Conservation (phyloP, 2,797 vertebrate genomes). For the Fundulus diaphanus region DNA sequence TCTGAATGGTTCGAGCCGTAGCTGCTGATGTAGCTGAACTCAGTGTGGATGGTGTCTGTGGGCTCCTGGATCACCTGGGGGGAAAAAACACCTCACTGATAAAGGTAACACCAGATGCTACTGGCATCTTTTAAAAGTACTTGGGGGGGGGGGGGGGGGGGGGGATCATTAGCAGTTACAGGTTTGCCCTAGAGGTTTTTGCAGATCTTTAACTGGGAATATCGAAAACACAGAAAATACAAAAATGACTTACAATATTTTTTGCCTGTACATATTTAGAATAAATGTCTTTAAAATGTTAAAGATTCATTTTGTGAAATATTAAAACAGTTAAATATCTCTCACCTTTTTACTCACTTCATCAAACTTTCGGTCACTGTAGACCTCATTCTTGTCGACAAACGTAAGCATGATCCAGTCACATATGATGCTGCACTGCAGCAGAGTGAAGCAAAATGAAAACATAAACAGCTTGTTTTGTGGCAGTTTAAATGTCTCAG, state of each 20-base stretch:
- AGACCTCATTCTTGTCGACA: constrained; percentile 91
- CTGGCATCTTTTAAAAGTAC: not conserved
- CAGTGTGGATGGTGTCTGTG: constrained; percentile 53
- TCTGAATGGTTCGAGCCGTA: constrained; percentile 82
- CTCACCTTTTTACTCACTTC: constrained; percentile 77
- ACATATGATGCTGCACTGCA: constrained; percentile 90
- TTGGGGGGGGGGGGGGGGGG: no score
- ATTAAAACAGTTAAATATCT: not conserved
- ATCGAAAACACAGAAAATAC: not conserved
- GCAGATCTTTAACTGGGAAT: not conserved
- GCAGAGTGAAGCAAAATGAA: not conserved
- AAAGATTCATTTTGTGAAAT: not conserved
- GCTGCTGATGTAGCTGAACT: constrained; percentile 76
- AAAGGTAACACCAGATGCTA: not conserved
- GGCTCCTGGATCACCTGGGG: constrained; percentile 73
- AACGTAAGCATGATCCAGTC: constrained; percentile 95
- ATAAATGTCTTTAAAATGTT: not conserved
- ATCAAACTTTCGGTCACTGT: constrained; percentile 91
- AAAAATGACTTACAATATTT: not conserved
- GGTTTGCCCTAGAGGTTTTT: not conserved
- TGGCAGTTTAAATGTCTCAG: no score
- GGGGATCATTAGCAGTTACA: not conserved
- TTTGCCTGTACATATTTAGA: not conserved
- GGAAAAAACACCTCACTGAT: constrained; percentile 15
- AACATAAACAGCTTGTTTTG: not conserved